Evolutionary conservation across 2,797 vertebrate species (phyloP).

Genomic region (Florisuga fusca): DNA sequence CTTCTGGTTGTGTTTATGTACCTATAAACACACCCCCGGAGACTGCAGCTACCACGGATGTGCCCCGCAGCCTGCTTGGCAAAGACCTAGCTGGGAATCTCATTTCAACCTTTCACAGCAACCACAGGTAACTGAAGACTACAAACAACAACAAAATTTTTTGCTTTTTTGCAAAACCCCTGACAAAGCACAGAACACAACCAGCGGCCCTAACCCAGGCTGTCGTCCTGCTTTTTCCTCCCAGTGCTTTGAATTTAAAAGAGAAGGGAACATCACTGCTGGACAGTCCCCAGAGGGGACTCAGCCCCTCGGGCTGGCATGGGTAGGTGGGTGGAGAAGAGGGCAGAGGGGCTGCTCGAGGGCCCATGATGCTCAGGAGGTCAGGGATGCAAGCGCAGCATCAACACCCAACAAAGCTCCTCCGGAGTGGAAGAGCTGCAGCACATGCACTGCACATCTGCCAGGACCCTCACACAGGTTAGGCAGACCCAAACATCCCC

Average conservation of each 20-base stretch:
- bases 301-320: not conserved
- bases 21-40: not conserved
- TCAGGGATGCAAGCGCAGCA: no score
- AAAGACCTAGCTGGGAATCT: not conserved
- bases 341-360: not conserved
- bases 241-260: not conserved
- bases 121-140: not conserved
- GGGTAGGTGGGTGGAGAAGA: accelerated
- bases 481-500: no score
- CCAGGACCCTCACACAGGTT: no score
- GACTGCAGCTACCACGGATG: not conserved
- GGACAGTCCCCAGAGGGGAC: not conserved
- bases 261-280: not conserved
- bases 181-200: not conserved
- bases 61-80: not conserved
- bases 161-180: not conserved
- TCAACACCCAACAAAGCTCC: no score
- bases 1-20: not conserved
- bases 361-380: accelerated
- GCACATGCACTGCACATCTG: no score
- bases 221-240: not conserved
- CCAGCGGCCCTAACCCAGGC: not conserved
- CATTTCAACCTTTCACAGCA: not conserved
- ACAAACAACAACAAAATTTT: not conserved
- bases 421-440: no score